Evolutionary conservation across 2,888 invertebrate species (phyloP).

Genomic region (Drosophila monieri): DNA sequence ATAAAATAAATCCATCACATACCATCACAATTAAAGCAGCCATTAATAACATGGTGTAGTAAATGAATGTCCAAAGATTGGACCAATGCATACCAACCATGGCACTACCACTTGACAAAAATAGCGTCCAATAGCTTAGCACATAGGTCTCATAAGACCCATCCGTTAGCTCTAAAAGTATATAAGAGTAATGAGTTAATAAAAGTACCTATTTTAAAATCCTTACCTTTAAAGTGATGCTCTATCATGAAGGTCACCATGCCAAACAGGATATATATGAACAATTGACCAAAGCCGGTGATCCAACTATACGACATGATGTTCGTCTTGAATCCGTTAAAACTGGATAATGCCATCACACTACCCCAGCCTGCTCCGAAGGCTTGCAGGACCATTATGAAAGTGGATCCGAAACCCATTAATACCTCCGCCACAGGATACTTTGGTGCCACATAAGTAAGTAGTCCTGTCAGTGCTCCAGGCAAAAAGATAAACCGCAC

Average conservation of each 20-base stretch:
- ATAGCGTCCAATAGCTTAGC: slow-evolving; percentile 65
- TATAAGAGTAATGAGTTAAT: not conserved
- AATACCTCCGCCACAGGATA: not conserved
- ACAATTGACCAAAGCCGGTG: slow-evolving; percentile 69
- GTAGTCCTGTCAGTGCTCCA: slow-evolving; percentile 55
- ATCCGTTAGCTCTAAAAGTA: slow-evolving; percentile 20
- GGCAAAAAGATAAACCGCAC: slow-evolving; percentile 76
- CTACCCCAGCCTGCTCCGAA: slow-evolving; percentile 94
- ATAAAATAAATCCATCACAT: too few relatives aligned
- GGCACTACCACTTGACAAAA: slow-evolving; percentile 70
- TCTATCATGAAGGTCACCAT: slow-evolving; percentile 88
- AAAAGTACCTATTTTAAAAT: not conserved
- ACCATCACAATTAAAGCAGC: slow-evolving; percentile 90
- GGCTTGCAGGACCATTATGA: slow-evolving; percentile 86
- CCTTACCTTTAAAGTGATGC: slow-evolving; percentile 85
- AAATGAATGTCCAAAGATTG: slow-evolving; percentile 90
- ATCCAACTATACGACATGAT: slow-evolving; percentile 84
- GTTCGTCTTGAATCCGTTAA: slow-evolving; percentile 90
- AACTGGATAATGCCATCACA: slow-evolving; percentile 92
- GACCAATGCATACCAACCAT: slow-evolving; percentile 83
- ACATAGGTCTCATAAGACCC: slow-evolving; percentile 34
- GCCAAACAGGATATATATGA: slow-evolving; percentile 84
- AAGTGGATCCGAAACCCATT: slow-evolving; percentile 29
- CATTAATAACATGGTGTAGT: slow-evolving; percentile 91
- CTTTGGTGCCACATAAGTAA: slow-evolving; percentile 39